These are phyloP conservation scores for Tenebrosternarchus preto DNA, from an alignment of 2,113 vertebrate species.

Conservation along the genomic window DNA sequence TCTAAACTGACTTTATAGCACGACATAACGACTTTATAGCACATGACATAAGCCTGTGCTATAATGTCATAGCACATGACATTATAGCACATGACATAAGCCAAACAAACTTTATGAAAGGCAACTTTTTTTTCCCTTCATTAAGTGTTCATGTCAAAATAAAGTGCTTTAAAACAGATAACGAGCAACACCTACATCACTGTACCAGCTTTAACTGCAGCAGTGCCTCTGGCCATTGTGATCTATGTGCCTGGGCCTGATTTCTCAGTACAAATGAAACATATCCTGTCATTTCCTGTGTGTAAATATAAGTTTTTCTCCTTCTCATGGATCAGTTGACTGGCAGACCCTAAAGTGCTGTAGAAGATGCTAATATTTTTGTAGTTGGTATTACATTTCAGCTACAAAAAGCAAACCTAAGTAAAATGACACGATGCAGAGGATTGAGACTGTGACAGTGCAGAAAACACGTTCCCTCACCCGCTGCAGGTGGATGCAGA, in stretches of 20 bases:
- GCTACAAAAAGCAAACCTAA: not conserved
- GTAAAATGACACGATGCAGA: not conserved
- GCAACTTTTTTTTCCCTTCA: slow-evolving; percentile 25
- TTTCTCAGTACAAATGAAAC: not conserved
- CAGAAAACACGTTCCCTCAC: not conserved
- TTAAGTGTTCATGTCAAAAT: slow-evolving; percentile 10
- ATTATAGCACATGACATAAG: not conserved
- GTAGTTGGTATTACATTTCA: not conserved
- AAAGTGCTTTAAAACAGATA: slow-evolving; percentile 32
- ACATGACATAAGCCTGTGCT: too few species aligned
- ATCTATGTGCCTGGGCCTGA: not conserved
- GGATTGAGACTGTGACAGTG: not conserved
- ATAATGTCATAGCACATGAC: too few species aligned
- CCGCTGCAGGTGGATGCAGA: not conserved
- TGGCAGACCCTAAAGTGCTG: slow-evolving; percentile 31
- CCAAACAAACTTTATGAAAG: not conserved
- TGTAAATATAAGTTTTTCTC: not conserved
- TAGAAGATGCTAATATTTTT: not conserved
- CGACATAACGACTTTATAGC: too few species aligned
- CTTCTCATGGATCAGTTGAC: not conserved
- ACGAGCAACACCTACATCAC: not conserved
- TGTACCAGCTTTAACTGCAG: not conserved
- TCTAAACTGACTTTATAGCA: not conserved
- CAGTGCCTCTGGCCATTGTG: not conserved
- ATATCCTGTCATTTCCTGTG: not conserved